These are phyloP conservation scores for Uropetala carovei DNA, from an alignment of 2,888 invertebrate genomes.

Conservation along the genomic window DNA sequence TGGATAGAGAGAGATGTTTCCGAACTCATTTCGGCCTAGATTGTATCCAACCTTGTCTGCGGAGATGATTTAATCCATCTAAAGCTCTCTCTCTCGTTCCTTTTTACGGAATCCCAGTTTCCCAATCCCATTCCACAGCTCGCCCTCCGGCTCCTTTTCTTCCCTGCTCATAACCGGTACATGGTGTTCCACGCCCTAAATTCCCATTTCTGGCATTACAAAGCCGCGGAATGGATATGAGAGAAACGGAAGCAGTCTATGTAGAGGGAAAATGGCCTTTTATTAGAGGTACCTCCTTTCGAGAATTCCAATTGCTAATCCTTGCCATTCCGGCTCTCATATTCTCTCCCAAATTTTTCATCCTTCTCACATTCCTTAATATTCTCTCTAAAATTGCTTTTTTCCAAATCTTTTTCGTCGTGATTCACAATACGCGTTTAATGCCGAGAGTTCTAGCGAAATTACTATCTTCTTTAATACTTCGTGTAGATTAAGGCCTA, in stretches of 20 bases:
- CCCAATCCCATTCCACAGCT: background rate
- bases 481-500: too few species aligned
- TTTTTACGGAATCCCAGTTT: background rate
- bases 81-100: background rate
- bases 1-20: background rate
- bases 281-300: background rate
- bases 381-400: background rate
- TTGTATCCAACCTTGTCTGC: background rate
- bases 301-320: background rate
- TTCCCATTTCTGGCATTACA: background rate
- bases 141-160: background rate
- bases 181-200: background rate
- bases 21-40: background rate
- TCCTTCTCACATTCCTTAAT: background rate
- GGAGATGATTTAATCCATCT: background rate
- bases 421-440: background rate
- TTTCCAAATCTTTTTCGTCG: background rate
- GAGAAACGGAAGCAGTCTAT: background rate
- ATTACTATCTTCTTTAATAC: too few species aligned
- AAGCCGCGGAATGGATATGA: background rate
- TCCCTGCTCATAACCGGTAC: background rate
- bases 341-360: background rate
- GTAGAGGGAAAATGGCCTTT: background rate
- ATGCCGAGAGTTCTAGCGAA: background rate
- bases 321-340: background rate